Conservation (phyloP, 2,888 invertebrate genomes). For the Ochropleura leucogaster region DNA sequence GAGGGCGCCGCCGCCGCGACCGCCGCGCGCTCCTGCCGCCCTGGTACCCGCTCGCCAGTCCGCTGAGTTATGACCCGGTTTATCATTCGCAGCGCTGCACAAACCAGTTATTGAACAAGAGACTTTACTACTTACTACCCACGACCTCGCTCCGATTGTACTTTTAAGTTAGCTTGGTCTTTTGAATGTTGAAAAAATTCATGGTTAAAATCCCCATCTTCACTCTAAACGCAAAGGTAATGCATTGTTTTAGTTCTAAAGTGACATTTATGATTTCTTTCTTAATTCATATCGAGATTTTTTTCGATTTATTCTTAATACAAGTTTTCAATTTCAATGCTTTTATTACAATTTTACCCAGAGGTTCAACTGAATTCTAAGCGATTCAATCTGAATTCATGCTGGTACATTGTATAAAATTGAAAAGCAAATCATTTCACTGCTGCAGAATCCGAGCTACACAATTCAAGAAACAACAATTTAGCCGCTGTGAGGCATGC, state of each 20-base stretch:
- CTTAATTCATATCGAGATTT: neutral
- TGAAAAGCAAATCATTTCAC: slow-evolving; percentile 16
- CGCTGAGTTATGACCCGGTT: slow-evolving; percentile 56
- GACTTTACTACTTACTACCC: slow-evolving; percentile 34
- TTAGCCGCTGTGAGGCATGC: slow-evolving; percentile 21
- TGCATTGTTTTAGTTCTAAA: neutral
- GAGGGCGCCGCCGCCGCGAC: slow-evolving; percentile 48
- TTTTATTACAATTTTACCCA: neutral
- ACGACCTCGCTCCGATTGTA: slow-evolving; percentile 28
- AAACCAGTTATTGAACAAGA: slow-evolving; percentile 59
- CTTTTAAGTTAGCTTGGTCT: slow-evolving; percentile 14
- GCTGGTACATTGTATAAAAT: neutral
- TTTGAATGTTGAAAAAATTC: slow-evolving; percentile 14
- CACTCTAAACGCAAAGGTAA: neutral
- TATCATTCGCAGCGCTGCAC: slow-evolving; percentile 58
- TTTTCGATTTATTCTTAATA: neutral
- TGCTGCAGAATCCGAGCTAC: slow-evolving; percentile 11
- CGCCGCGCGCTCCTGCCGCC: slow-evolving; percentile 32
- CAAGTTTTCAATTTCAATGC: neutral
- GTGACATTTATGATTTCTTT: neutral
- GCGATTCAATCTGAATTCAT: neutral
- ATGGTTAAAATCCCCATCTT: neutral
- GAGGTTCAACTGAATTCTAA: neutral
- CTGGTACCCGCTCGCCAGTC: slow-evolving; percentile 26
- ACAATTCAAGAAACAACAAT: slow-evolving; percentile 39